Evolutionary conservation across 1,140 invertebrate genomes (phyloP), one percentile per base, ranked within the genome.

Genomic region (Pseudoatta argentina): DNA sequence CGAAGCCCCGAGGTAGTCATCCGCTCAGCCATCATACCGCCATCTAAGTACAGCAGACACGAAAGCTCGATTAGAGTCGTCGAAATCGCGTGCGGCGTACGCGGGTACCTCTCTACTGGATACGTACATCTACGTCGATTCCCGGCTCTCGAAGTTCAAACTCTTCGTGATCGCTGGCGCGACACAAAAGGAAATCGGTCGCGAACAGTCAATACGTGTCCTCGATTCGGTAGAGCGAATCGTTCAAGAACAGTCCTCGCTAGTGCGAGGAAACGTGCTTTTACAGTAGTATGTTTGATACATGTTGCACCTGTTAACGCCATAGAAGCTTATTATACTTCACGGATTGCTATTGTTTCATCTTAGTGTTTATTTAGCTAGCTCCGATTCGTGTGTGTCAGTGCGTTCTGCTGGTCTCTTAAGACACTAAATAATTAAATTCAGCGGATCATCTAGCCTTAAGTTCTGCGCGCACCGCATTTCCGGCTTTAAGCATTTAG

Each of bases 1-100:
- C 89, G 88, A 90, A 90, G 87, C 91, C 91, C 91, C 66, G 85
- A 87, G 91, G 87, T 92, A 91, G 90, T 91, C 86, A 90, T 87
- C 78, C 89, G 82, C 81, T 88, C 79, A 88, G 83, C 89, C 89
- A 89, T 89, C 89, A 86, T 87, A 88, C 88, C 75, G 78, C 75
- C 85, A 77, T 83, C 79, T 73, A 88, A 92, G 90, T 92, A 91
- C 85, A 88, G 86, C 75, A 90, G 91, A 91, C 91, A 91, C 89
- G 89, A 88, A 92, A 92, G 91, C 91, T 92, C 92, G 89, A 92
- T 93, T 93, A 93, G 91, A 92, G 91, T 92, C 87, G 87, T 85
- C 66, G 91, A 87, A 91, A 91, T 91, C 90, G 91, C 88, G 86
- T 89, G 91, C 86, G 86, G 71, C 81, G 61, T 86, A 86, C 63